A percentile compares a stretch with the other conserved stretches of the same genome.
Evolutionary conservation across 2,888 invertebrate genomes (phyloP).

Genomic region (Philonicus albiceps): DNA sequence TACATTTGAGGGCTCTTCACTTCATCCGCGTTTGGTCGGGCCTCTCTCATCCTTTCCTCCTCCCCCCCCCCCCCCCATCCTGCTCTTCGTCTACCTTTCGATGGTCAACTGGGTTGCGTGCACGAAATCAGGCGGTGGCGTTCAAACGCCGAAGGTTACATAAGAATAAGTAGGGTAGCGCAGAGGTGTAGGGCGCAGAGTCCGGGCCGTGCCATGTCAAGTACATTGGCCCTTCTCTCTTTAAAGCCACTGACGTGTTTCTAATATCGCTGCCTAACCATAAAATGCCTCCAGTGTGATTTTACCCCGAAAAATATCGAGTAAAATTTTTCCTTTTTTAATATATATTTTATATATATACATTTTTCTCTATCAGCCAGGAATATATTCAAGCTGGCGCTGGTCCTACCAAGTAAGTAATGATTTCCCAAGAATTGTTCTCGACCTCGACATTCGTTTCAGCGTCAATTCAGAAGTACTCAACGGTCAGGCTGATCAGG

Average conservation of each 20-base stretch:
- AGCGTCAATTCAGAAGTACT: not conserved
- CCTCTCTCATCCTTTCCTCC: too few relatives aligned
- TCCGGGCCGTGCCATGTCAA: not conserved
- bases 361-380: not conserved
- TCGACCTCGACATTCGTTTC: not conserved
- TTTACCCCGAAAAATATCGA: not conserved
- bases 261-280: constrained; percentile 26
- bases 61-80: not conserved
- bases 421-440: not conserved
- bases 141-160: not conserved
- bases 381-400: not conserved
- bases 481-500: not conserved
- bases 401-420: not conserved
- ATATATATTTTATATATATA: not conserved
- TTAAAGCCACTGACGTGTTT: constrained; percentile 40
- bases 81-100: not conserved
- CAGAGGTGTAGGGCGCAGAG: not conserved
- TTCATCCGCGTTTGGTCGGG: not conserved
- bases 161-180: not conserved
- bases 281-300: constrained; percentile 33
- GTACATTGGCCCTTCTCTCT: constrained; percentile 34
- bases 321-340: not conserved
- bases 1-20: constrained; percentile 33
- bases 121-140: not conserved
- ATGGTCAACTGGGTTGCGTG: constrained; percentile 2